phyloP scores from a whole-genome alignment of 2,797 vertebrate species.

The Darevskia mixta region DNA sequence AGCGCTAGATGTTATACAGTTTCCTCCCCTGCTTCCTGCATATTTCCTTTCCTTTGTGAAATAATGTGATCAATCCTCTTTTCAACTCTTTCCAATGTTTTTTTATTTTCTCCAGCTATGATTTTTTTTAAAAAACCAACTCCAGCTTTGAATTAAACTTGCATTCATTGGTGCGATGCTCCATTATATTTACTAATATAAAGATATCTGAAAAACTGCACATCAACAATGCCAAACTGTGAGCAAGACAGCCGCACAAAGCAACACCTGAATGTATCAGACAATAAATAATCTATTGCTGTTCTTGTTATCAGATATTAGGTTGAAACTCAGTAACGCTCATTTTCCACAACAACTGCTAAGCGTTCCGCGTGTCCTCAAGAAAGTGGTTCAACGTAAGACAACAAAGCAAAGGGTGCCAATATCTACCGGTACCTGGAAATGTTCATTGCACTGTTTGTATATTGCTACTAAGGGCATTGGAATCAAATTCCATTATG shows the following conservation, averaged over 20 bases:
- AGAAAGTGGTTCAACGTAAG: constrained; percentile 16
- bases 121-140: too few relatives aligned
- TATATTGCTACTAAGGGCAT: background rate
- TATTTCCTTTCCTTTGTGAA: background rate
- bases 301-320: constrained; percentile 61
- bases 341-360: constrained; percentile 46
- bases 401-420: background rate
- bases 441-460: background rate
- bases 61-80: background rate
- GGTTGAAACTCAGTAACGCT: constrained; percentile 66
- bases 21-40: background rate
- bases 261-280: constrained; percentile 51
- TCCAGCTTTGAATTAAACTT: background rate
- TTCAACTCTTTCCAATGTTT: background rate
- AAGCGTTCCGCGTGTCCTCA: constrained; percentile 8
- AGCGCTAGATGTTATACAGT: constrained; percentile 17
- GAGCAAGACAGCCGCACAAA: constrained; percentile 40
- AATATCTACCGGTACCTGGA: background rate
- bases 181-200: constrained; percentile 27
- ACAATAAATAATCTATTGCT: constrained; percentile 67
- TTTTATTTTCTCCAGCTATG: too few relatives aligned
- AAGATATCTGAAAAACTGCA: constrained; percentile 6
- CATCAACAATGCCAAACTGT: constrained; percentile 43
- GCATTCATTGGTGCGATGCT: constrained; percentile 41
- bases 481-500: too few relatives aligned